phyloP scores from a whole-genome alignment of 2,113 vertebrate genomes.

The Thinocorus orbignyianus region DNA sequence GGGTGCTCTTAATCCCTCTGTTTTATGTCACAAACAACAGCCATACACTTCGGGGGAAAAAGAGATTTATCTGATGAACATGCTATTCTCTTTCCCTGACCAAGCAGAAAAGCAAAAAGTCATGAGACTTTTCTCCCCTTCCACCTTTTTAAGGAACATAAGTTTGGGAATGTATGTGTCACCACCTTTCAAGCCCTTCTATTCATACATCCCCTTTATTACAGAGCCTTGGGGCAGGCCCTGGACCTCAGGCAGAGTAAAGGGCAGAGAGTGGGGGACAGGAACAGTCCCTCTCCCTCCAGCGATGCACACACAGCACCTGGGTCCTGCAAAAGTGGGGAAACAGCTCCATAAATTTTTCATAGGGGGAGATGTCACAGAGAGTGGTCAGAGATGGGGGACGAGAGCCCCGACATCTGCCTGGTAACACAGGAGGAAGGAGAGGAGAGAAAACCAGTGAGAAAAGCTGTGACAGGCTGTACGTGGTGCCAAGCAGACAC shows the following conservation, averaged over 20 bases:
- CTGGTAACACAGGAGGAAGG: background rate
- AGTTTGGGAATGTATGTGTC: too few species aligned
- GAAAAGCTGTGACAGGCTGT: background rate
- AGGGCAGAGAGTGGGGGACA: background rate
- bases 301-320: accelerated
- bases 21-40: too few species aligned
- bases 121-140: background rate
- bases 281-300: background rate
- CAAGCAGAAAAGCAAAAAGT: background rate
- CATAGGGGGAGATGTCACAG: background rate
- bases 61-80: background rate
- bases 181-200: background rate
- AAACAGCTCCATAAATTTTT: background rate
- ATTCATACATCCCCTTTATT: too few species aligned
- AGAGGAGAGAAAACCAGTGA: background rate
- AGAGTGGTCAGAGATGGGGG: background rate
- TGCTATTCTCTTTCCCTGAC: accelerated
- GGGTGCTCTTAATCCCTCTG: background rate
- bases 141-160: background rate
- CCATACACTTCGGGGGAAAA: too few species aligned
- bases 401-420: background rate
- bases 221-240: background rate
- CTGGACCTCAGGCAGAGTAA: background rate
- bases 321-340: background rate
- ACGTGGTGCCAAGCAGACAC: accelerated